Evolutionary conservation across 1,140 invertebrate genomes (phyloP), one percentile per base, ranked within the genome.

Genomic region (Drosophila cardini): DNA sequence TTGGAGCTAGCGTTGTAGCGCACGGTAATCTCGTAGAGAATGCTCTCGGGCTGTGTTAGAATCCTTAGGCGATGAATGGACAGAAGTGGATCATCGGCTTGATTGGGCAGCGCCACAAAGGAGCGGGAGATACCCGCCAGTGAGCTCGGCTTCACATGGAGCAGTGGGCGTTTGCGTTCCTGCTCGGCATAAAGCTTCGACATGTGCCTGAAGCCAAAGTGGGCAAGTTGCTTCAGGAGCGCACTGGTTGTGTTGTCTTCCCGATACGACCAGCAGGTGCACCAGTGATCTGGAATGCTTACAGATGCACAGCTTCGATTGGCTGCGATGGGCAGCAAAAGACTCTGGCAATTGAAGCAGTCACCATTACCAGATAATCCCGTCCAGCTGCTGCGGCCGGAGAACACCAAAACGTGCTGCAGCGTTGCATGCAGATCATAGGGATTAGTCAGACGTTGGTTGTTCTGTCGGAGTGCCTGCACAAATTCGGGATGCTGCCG

Each of bases 341-440:
- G 90, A 62, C 94, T 95, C 9, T 93, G 93, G 72, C 96, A 97
- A 4, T 91, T 92, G 1, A 94, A 93, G 84, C 95, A 96, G 16
- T 72, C 81, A 13, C 40, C 10, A 81, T 76, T 16, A 9, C 32
- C 58, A 0, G 43, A 18, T n/a, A 72, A 18, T 93, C 1, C 75
- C 61, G 15, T 92, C 76, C 0, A 91, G 87, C 92, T 50, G 9
- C 34, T 87, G 94, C 91, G 90, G 8, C 92, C 93, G 0, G 83
- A 77, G 15, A 93, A 42, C 16, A 75, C 58, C 10, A 93, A 62
- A 16, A 93, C 74, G 65, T 93, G 79, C 63, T 93, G 92, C 4
- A 93, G 68, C 0, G 94, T 95, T 63, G 96, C 94, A 83, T 98
- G 95, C 1, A 98, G 85, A 91, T 98, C 97, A 90, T 95, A 98